Evolutionary conservation across 2,888 invertebrate species (phyloP).

Genomic region (Eupithecia dodoneata): DNA sequence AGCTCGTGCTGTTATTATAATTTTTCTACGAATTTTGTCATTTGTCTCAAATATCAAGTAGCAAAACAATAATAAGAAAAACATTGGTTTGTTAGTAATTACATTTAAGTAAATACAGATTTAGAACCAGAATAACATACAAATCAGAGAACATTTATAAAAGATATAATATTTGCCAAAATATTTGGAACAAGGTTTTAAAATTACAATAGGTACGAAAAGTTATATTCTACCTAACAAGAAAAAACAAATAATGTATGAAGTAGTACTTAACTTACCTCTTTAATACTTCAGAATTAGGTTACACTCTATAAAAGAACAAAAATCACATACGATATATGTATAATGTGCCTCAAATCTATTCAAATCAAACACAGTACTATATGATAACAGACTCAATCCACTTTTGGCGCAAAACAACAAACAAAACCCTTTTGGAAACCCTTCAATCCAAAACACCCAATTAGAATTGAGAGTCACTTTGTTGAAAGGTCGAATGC

Average conservation of each 20-base stretch:
- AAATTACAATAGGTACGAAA: no score
- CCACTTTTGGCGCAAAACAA: constrained; percentile 27
- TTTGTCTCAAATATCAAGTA: background rate
- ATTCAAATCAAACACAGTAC: constrained; percentile 10
- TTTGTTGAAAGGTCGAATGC: constrained; percentile 41
- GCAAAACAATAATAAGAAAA: background rate
- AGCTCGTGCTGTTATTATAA: background rate
- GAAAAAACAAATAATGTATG: no score
- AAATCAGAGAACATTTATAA: no score
- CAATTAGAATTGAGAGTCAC: constrained; percentile 49
- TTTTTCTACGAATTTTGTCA: background rate
- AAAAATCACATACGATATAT: background rate
- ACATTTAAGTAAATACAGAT: no score
- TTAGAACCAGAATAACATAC: background rate
- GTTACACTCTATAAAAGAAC: background rate
- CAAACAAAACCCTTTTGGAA: constrained; percentile 39
- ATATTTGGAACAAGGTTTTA: no score
- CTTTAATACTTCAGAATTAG: background rate
- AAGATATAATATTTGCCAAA: no score
- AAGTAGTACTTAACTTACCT: no score
- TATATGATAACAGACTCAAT: constrained; percentile 16
- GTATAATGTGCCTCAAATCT: background rate
- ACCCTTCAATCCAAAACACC: constrained; percentile 42
- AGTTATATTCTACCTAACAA: no score
- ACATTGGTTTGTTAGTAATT: background rate